Base-by-base conservation (phyloP, 2,113 vertebrate species). In the Stigmatopora nigra region DNA sequence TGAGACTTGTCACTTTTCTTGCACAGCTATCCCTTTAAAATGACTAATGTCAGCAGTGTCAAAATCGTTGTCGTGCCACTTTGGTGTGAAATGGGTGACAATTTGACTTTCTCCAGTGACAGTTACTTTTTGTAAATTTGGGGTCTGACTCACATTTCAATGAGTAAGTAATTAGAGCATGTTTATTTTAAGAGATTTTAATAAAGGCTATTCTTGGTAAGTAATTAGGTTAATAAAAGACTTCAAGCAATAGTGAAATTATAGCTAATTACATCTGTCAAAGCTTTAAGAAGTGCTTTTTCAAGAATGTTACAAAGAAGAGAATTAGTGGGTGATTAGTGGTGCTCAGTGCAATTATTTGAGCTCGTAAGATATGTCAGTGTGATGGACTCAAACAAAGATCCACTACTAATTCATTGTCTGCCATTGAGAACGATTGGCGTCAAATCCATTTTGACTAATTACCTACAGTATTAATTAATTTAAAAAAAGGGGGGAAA, bases 11-110 rank as follows among this genome's bases (percentile, higher is more conserved):
- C 86, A 86, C 67, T 82, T 70, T 69, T 75, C 71, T 77, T 72
- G 73, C 78, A 75, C 84, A 82, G 78, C 82, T 84, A 83, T 86
- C 86, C 82, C 69, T 78, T 85, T 71, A 82, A 87, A 86, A 61
- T 79, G 71, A 77, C 75, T 79, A 77, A 86, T 79, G 82, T 85
- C 82, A 80, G 64, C 41, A 61, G 69, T 69, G 25, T 84, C 80
- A 80, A 81, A 73, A 82, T 78, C 78, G 77, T 70, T n/a, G 9
- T 74, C 71, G 68, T 22, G 52, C 68, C 67, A 63, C 49, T 78
- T 63, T 65, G 20, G 68, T 80, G 61, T 73, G 62, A 80, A 77
- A 76, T 68, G 70, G 38, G 16, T 72, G 77, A 81, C 80, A 72
- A 70, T 66, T 72, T 12, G 65, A 78, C 72, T 78, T 80, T 60